Conservation (phyloP, 2,797 vertebrate species). For the Meriones psammophilus region DNA sequence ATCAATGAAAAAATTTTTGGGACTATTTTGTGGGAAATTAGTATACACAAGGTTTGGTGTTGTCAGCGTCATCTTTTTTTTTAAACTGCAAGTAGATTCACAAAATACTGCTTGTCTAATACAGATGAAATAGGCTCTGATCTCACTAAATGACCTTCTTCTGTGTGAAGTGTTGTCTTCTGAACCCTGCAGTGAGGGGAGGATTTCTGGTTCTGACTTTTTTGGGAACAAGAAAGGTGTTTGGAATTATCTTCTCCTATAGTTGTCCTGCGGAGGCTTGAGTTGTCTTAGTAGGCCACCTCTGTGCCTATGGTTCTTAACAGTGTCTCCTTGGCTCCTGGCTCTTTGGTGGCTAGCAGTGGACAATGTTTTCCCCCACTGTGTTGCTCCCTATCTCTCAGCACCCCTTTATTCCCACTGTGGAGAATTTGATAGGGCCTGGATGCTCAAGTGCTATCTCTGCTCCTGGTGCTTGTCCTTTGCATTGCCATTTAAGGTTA, state of each 20-base stretch:
- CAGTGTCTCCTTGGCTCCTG: not conserved
- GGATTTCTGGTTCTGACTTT: conserved; percentile 52
- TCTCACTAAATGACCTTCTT: conserved; percentile 29
- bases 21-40: conserved; percentile 53
- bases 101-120: conserved; percentile 26
- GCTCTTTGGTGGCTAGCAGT: not conserved
- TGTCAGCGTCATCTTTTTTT: not conserved
- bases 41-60: not conserved
- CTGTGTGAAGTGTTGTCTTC: not conserved
- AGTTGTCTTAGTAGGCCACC: not conserved
- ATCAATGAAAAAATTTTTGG: not conserved
- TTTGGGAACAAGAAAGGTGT: conserved; percentile 35
- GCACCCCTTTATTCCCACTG: not conserved
- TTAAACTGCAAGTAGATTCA: not conserved
- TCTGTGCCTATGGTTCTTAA: not conserved
- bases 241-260: not conserved
- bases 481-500: not conserved
- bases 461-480: not conserved
- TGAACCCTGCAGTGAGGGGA: not conserved
- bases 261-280: not conserved
- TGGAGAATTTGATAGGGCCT: not conserved
- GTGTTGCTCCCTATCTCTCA: not conserved
- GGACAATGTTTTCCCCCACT: not conserved
- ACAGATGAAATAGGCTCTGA: not conserved
- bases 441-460: not conserved